These are phyloP conservation scores for Netelia fuscicornis DNA, from an alignment of 2,888 invertebrate genomes.

Conservation along the genomic window DNA sequence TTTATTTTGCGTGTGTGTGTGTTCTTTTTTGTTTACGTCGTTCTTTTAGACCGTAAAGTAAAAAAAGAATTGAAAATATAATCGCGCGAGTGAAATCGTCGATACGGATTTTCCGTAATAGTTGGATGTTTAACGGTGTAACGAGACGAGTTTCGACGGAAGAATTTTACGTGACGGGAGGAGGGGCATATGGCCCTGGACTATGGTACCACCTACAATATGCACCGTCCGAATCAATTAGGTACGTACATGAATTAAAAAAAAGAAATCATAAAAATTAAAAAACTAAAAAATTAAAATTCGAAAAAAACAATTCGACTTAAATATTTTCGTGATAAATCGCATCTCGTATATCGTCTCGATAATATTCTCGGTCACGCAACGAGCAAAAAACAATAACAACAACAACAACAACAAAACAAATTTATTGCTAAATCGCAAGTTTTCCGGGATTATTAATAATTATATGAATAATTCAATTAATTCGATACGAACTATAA, in stretches of 20 bases:
- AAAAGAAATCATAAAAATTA: constrained; percentile 4
- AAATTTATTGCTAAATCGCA: not conserved
- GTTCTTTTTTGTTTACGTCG: not conserved
- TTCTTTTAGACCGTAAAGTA: not conserved
- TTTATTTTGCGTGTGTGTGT: constrained; percentile 3
- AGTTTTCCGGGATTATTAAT: not conserved
- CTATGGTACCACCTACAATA: constrained; percentile 82
- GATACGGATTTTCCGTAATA: constrained; percentile 15
- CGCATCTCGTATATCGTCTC: no score
- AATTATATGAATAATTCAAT: no score
- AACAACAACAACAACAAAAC: not conserved
- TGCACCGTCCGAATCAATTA: constrained; percentile 83
- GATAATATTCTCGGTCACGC: no score
- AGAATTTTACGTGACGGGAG: constrained; percentile 64
- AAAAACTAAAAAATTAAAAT: not conserved
- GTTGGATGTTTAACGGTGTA: constrained; percentile 72
- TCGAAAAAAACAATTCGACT: not conserved
- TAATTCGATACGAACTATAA: not conserved
- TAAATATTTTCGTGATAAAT: not conserved
- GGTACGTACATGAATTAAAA: constrained; percentile 75
- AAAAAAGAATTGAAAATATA: constrained; percentile 4
- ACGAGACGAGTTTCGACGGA: constrained; percentile 66
- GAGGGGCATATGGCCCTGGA: constrained; percentile 81
- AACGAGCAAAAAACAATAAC: not conserved
- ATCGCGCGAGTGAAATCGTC: constrained; percentile 39